Conservation (phyloP, 2,113 vertebrate species). For the Myxocyprinus asiaticus region DNA sequence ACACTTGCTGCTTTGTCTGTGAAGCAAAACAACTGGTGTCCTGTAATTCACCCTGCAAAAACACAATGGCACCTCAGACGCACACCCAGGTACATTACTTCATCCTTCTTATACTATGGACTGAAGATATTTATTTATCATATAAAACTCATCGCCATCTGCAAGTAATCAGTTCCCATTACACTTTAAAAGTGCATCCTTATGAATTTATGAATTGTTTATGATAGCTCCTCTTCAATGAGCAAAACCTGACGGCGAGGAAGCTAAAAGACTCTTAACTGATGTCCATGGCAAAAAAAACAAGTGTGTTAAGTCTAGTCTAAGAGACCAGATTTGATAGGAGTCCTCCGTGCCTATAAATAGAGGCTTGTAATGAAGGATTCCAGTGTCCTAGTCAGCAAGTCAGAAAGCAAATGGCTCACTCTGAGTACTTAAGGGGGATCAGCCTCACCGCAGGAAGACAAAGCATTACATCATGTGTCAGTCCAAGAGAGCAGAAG, state of each 20-base stretch:
- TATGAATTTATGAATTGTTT: too few species aligned
- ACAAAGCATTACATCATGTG: constrained; percentile 42
- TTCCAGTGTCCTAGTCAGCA: constrained; percentile 2
- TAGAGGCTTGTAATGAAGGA: constrained; percentile 1
- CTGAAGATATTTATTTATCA: too few species aligned
- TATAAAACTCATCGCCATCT: too few species aligned
- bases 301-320: not conserved
- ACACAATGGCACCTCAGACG: too few species aligned
- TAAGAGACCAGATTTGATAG: not conserved
- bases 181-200: too few species aligned
- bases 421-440: not conserved
- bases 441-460: constrained; percentile 19
- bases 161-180: too few species aligned
- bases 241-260: not conserved
- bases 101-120: too few species aligned
- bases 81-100: too few species aligned
- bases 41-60: not conserved
- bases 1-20: not conserved
- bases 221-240: not conserved
- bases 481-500: not conserved
- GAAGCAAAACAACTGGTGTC: not conserved
- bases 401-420: not conserved
- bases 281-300: not conserved
- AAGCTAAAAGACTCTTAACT: not conserved
- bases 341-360: constrained; percentile 8